Evolutionary conservation across 2,797 vertebrate species (phyloP), one percentile per base, ranked within the genome.

Genomic region (Poecilia picta): DNA sequence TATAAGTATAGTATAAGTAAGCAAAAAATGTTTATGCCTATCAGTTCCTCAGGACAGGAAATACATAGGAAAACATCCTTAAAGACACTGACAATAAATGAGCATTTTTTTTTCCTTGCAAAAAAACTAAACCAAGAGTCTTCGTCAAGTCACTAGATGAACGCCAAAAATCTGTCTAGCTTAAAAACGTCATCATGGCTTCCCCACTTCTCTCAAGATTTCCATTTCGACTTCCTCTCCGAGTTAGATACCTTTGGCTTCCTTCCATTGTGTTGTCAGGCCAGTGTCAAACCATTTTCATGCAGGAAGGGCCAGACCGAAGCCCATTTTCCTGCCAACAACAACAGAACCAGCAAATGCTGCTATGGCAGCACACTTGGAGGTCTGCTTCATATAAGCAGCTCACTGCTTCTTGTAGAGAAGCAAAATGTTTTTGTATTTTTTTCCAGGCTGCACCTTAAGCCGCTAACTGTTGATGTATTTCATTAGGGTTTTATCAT

Each of bases 291-390:
- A 83, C 81, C 84, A 75, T 82, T 91, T 93, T 90, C 81, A 92
- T 86, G 90, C 80, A 68, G 71, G 66, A 82, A 68, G 70, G 90
- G 87, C 85, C 90, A 92, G 90, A 91, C 86, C 83, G 89, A 84
- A 88, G 89, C 73, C 85, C 25, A 41, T 74, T 83, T 79, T 88
- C 88, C 87, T 89, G 90, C 85, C 88, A 90, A 82, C 84, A 74
- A 83, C 78, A 92, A 81, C 91, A 89, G 68, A 77, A 91, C 79
- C 91, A 89, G 68, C 13, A 43, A 45, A 13, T 71, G 90, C 94
- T 94, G 92, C 89, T 83, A 89, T 79, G 78, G 83, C 81, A 76
- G 88, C 89, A 88, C 84, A 33, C 62, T 80, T 81, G 90, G 89
- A 84, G 91, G 87, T 92, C 89, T 71, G 25, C 81, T 87, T 90